Conservation (phyloP, 2,113 vertebrate genomes). For the Arizona elegans region DNA sequence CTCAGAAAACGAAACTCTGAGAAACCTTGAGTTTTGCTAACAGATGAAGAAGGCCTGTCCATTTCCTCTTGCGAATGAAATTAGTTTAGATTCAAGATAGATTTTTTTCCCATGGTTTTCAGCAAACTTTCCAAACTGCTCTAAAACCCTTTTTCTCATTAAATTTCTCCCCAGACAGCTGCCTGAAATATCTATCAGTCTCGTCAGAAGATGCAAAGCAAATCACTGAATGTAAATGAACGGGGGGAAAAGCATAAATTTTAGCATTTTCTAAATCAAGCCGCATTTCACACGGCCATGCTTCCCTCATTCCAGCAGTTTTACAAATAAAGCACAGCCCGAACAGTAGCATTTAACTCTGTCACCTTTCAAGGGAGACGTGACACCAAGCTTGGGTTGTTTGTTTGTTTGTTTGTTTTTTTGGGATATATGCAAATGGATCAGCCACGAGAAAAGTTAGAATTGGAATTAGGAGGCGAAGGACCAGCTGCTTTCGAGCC, state of each 20-base stretch:
- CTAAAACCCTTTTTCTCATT: conserved; percentile 49
- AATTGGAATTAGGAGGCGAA: conserved; percentile 25
- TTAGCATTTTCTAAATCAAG: conserved; percentile 21
- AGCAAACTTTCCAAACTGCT: conserved; percentile 41
- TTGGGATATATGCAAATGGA: conserved; percentile 20
- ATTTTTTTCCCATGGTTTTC: neutral
- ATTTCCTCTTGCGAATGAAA: conserved; percentile 36
- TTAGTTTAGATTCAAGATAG: conserved; percentile 34
- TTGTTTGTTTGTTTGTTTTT: no score
- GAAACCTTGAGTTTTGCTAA: conserved; percentile 3
- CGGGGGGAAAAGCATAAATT: conserved; percentile 21
- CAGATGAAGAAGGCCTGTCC: conserved; percentile 35
- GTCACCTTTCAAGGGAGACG: neutral
- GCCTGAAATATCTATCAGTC: conserved; percentile 29
- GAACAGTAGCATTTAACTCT: neutral
- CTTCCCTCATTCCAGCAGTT: conserved; percentile 7
- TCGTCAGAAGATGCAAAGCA: conserved; percentile 34
- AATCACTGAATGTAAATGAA: conserved; percentile 13
- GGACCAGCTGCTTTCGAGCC: conserved; percentile 14
- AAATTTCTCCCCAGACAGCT: conserved; percentile 34
- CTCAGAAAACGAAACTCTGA: conserved; percentile 23
- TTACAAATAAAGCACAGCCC: neutral
- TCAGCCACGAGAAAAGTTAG: conserved; percentile 9
- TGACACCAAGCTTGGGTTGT: conserved; percentile 2
- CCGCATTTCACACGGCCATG: neutral